Conservation (phyloP, 2,797 vertebrate species). For the Calcarius lapponicus region DNA sequence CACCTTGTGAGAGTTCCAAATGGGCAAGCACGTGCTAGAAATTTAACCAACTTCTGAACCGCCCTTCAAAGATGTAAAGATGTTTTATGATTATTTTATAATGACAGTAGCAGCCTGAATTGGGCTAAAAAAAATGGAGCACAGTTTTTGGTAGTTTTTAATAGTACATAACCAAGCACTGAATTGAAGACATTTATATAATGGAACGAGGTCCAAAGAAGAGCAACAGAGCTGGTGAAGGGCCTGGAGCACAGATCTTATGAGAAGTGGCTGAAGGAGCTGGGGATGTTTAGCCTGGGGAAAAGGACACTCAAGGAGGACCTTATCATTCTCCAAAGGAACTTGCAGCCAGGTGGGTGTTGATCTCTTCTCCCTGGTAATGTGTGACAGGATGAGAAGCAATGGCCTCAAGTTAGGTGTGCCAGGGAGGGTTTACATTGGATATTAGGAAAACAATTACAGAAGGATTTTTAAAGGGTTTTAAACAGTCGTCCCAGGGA, state of each 20-base stretch:
- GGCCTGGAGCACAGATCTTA: not conserved
- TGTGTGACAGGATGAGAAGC: not conserved
- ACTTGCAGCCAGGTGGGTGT: too few species aligned
- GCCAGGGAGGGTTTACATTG: not conserved
- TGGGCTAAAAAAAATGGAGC: not conserved
- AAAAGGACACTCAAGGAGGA: not conserved
- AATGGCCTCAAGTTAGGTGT: not conserved
- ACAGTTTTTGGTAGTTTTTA: not conserved
- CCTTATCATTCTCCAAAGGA: not conserved
- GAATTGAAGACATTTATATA: not conserved
- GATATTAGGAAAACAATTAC: not conserved
- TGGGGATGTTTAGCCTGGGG: not conserved
- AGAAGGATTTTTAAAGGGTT: not conserved
- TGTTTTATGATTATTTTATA: not conserved
- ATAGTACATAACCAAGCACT: not conserved
- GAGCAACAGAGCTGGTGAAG: fast-evolving
- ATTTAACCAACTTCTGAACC: not conserved
- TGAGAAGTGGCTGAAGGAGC: not conserved
- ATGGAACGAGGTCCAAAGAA: not conserved
- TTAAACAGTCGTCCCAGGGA: not conserved
- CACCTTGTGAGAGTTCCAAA: not conserved
- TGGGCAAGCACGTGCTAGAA: not conserved
- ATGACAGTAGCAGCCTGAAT: not conserved
- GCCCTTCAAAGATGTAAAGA: not conserved
- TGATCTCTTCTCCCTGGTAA: not conserved